Base-by-base conservation (phyloP, 2,888 invertebrate species). In the Drosophila ezoana region DNA sequence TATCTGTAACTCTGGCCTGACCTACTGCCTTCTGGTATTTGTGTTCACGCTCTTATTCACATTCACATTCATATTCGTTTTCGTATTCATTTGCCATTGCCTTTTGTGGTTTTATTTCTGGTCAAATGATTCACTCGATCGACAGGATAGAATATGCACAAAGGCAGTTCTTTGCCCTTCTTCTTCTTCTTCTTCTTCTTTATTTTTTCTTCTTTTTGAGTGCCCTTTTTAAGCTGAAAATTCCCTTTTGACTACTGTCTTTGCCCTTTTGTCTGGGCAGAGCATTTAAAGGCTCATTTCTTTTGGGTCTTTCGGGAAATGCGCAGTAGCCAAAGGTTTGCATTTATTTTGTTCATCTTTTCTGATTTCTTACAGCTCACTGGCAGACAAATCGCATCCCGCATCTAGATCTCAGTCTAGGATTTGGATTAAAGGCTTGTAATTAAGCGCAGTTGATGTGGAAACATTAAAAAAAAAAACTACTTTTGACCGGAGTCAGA, bases 31-130 rank as follows among this genome's bases (percentile, higher is more conserved):
- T 52, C 51, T 52, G 37, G 18, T 35, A 54, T 54, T 35, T 23
- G 35, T 23, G 35, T 54, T 54, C 54, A 14, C 14, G 35, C 14
- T 37, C 57, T 8, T 33, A 49, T 32, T 35, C 54, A 8, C 28
- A 67, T 56, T 47, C 14, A 32, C 28, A 67, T 56, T 47, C 14
- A 32, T 35, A 54, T 43, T 53, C 33, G 13, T 23, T 10, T 32
- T 18, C 33, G 44, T 23, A 56, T 53, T 51, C 37, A 38, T 37
- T 35, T 51, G 52, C 20, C 35, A 49, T 63, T 60, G 47, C 70
- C 58, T 85, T 79, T 89, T 88, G 89, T 83, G 87, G 87, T 90
- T 88, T 90, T 73, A 81, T 90, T 87, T 89, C 89, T 88, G 89
- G 90, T 87, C 89, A 88, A 81, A 90, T 90, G 81, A 87, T 72